These are phyloP conservation scores for Phymorhynchus buccinoides DNA, from an alignment of 1,140 invertebrate genomes.

Conservation along the genomic window DNA sequence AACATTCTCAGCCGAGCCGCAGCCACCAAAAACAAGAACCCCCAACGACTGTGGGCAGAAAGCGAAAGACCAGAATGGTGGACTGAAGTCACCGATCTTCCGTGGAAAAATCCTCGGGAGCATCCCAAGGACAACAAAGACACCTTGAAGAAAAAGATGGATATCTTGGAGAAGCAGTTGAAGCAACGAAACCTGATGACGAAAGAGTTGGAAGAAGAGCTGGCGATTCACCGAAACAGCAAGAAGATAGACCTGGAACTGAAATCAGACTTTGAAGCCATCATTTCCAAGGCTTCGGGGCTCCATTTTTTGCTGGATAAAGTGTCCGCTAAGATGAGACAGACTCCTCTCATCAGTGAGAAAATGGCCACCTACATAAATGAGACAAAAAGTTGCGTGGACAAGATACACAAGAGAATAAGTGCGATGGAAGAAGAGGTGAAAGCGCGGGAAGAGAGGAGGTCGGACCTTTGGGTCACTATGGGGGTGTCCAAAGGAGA, in stretches of 20 bases:
- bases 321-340: neutral
- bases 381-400: constrained; percentile 5
- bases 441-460: neutral
- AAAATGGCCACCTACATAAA: constrained; percentile 21
- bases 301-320: constrained; percentile 21
- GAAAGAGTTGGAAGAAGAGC: constrained; percentile 8
- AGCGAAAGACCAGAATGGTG: constrained; percentile 32
- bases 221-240: neutral
- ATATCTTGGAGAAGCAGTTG: constrained; percentile 15
- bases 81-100: neutral
- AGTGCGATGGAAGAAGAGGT: neutral
- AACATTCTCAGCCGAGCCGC: constrained; percentile 34
- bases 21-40: neutral
- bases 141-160: constrained; percentile 18
- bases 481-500: constrained; percentile 15
- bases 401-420: neutral
- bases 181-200: neutral
- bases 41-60: constrained; percentile 24
- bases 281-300: constrained; percentile 30
- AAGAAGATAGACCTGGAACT: constrained; percentile 34
- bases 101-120: constrained; percentile 30
- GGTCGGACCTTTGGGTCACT: neutral
- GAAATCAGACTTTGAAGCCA: constrained; percentile 35
- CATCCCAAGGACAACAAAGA: constrained; percentile 37
- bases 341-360: neutral